phyloP scores from a whole-genome alignment of 2,888 invertebrate species.

The Caenorhabditis doughertyi region DNA sequence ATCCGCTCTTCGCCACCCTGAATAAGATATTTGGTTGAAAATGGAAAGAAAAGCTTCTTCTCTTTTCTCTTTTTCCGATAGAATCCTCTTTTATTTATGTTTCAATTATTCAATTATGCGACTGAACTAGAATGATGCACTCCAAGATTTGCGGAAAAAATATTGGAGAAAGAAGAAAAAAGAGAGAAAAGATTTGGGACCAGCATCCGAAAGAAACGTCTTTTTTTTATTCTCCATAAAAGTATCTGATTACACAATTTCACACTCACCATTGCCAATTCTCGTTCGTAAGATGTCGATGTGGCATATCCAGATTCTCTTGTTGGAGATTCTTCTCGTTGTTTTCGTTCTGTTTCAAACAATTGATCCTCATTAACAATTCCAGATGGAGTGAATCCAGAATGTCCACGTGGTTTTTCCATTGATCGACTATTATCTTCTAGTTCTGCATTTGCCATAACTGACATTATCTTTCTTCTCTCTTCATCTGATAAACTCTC shows the following conservation, averaged over 20 bases:
- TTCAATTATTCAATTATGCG: conserved; percentile 59
- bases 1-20: conserved; percentile 55
- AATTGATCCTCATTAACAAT: conserved; percentile 39
- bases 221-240: conserved; percentile 3
- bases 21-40: conserved; percentile 35
- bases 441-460: conserved; percentile 86
- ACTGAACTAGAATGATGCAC: conserved; percentile 47
- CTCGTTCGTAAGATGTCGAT: conserved; percentile 71
- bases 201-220: conserved; percentile 6
- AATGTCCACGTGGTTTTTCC: conserved; percentile 41
- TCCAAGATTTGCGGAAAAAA: conserved; percentile 18
- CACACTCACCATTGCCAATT: conserved; percentile 60
- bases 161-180: conserved; percentile 1
- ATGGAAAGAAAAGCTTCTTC: conserved; percentile 7
- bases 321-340: conserved; percentile 61
- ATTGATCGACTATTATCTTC: conserved; percentile 30
- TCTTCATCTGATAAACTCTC: conserved; percentile 86
- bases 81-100: conserved; percentile 39
- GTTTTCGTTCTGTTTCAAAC: conserved; percentile 36
- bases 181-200: not conserved
- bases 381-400: conserved; percentile 52
- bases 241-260: conserved; percentile 45
- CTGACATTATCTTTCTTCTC: conserved; percentile 85
- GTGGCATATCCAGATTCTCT: conserved; percentile 76
- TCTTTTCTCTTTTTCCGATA: conserved; percentile 9